Percentiles rank a stretch among this genome's conserved stretches.
phyloP scores from a whole-genome alignment of 1,140 invertebrate species.

The Arctopsyche grandis region DNA sequence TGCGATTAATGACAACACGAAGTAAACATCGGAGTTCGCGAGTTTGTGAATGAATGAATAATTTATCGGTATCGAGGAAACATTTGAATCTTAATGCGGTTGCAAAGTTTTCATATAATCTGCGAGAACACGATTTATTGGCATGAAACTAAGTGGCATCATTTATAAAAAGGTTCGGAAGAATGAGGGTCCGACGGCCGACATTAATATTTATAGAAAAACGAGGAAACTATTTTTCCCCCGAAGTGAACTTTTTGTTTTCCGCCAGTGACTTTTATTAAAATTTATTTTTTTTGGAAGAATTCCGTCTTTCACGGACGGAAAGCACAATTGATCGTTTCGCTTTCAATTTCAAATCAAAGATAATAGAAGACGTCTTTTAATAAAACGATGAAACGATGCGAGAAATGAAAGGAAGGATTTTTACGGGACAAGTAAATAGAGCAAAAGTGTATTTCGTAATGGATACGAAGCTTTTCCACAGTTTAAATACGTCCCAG shows the following conservation, averaged over 20 bases:
- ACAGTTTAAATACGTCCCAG: too few species aligned
- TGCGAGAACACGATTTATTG: slow-evolving; percentile 29
- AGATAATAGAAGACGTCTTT: too few species aligned
- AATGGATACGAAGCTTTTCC: too few species aligned
- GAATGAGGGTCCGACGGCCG: slow-evolving; percentile 22
- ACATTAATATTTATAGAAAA: slow-evolving; percentile 33
- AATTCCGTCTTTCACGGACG: background rate
- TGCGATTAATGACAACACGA: slow-evolving; percentile 14
- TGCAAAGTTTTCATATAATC: slow-evolving; percentile 33
- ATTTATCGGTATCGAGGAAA: slow-evolving; percentile 35
- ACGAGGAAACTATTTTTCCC: slow-evolving; percentile 20
- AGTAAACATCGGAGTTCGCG: slow-evolving; percentile 16
- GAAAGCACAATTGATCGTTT: background rate
- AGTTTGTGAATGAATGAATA: slow-evolving; percentile 20
- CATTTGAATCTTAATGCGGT: slow-evolving; percentile 34
- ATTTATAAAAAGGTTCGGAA: slow-evolving; percentile 11
- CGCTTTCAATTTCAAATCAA: background rate
- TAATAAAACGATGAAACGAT: too few species aligned
- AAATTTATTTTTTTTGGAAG: slow-evolving; percentile 7
- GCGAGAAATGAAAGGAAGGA: too few species aligned
- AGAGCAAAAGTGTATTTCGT: too few species aligned
- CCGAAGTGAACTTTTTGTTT: slow-evolving; percentile 12
- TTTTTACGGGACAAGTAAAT: too few species aligned
- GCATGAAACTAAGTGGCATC: background rate
- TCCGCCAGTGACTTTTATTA: slow-evolving; percentile 11